Evolutionary conservation across 2,113 vertebrate genomes (phyloP).

Genomic region (Callocephalon fimbriatum): DNA sequence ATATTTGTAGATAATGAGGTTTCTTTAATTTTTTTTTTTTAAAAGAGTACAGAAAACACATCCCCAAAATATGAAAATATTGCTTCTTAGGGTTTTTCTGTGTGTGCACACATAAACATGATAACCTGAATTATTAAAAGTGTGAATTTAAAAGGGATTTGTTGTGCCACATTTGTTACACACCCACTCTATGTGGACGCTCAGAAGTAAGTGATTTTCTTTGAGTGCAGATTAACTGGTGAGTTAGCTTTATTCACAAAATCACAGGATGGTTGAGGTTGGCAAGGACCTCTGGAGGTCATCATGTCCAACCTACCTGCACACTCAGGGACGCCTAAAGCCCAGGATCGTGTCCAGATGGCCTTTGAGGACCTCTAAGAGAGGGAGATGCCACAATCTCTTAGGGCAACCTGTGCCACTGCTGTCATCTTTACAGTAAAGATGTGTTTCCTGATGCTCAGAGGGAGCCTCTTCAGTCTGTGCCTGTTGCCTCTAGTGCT

Average conservation of each 20-base stretch:
- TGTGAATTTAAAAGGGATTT: conserved; percentile 38
- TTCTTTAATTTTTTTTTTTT: background rate
- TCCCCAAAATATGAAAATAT: background rate
- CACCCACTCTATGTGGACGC: background rate
- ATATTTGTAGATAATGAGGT: background rate
- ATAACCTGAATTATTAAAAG: background rate
- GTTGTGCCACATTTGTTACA: conserved; percentile 24
- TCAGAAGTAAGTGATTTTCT: background rate
- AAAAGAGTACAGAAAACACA: background rate
- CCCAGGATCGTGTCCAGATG: background rate
- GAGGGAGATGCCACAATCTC: background rate
- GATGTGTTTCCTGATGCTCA: background rate
- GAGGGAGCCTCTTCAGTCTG: background rate
- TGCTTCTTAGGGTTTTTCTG: background rate
- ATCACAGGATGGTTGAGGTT: background rate
- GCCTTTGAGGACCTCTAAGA: background rate
- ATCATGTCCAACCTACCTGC: background rate
- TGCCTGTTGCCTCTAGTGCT: background rate
- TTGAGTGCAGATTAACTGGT: background rate
- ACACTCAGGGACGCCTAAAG: background rate
- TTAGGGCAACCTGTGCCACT: background rate
- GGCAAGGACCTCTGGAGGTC: background rate
- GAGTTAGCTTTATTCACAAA: background rate
- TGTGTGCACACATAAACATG: background rate
- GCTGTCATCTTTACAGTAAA: background rate